Evolutionary conservation across 2,797 vertebrate species (phyloP), one percentile per base, ranked within the genome.

Genomic region (Oophaga sylvatica): DNA sequence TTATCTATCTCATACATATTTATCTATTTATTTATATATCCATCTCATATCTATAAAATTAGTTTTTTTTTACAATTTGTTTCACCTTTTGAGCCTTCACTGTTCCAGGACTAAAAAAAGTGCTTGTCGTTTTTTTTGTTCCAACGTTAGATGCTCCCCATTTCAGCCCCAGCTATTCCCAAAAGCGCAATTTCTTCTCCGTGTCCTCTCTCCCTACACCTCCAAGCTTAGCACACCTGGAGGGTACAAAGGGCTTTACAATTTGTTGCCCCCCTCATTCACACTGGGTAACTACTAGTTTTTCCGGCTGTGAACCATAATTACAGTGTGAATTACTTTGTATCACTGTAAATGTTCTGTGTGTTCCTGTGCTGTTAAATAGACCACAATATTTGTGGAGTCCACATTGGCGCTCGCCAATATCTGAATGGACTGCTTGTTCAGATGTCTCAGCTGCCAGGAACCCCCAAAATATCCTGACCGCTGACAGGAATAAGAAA

Each of bases 371-470:
- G 4, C n/a, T 15, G 45, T n/a, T 3, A 22, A 56, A 5, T 13
- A 70, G 62, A 71, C 56, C 48, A 29, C 81, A 83, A 59, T 73
- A 67, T 83, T 57, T 73, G 65, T 29, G 9, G 63, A 67, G 41
- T 26, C 20, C 57, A 56, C 5, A 13, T 57, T 5, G 3, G 17
- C 7, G 26, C n/a, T 48, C 3, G 10, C 4, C 9, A n/a, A 22
- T 31, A 31, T 83, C 19, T 83, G 81, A 83, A 83, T 83, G 16
- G 12, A 10, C 10, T 4, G 20, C 67, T 83, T 83, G 67, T 83
- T 83, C 48, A 68, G 41, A n/a, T n/a, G 6, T 82, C 81, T 59
- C 67, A 31, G 17, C 81, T 67, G 20, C 53, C 56, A 71, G 29
- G 13, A 83, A 70, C 53, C 67, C 48, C 81, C 48, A 20, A 57